Conservation (phyloP, 92 coral and sea anemone genomes). For the Epizoanthus fatuus region DNA sequence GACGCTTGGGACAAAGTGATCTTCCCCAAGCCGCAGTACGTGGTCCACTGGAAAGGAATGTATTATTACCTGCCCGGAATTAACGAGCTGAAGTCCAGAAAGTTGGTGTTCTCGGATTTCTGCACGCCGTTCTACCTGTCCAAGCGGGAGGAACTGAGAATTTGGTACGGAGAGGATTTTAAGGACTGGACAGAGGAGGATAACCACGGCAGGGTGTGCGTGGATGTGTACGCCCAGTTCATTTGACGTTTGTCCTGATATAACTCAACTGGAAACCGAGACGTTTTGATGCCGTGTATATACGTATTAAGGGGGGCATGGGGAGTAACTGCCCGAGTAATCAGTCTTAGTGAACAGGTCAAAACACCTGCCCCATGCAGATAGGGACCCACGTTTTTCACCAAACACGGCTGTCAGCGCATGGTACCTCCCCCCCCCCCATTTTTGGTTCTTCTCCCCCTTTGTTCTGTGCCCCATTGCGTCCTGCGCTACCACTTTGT, state of each 20-base stretch:
- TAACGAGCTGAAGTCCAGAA: conserved; percentile 35
- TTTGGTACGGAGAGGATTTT: conserved; percentile 49
- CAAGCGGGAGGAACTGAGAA: conserved; percentile 21
- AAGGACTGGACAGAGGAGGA: conserved; percentile 22
- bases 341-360: too few relatives aligned
- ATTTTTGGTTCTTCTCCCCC: too few relatives aligned
- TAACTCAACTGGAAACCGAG: too few relatives aligned
- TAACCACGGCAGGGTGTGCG: conserved; percentile 39
- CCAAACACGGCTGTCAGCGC: too few relatives aligned
- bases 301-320: too few relatives aligned
- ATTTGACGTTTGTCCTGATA: background rate
- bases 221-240: conserved; percentile 43
- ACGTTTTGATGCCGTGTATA: too few relatives aligned
- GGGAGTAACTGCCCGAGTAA: too few relatives aligned
- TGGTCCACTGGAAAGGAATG: conserved; percentile 49
- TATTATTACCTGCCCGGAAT: conserved; percentile 31
- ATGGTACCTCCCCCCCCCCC: too few relatives aligned
- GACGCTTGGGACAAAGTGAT: conserved; percentile 35
- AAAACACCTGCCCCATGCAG: too few relatives aligned
- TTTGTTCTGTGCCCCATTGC: too few relatives aligned
- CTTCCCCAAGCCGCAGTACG: conserved; percentile 31
- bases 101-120: conserved; percentile 38
- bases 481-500: too few relatives aligned
- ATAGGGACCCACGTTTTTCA: too few relatives aligned
- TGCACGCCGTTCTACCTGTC: conserved; percentile 43